These are phyloP conservation scores for Cottus gobio DNA, from an alignment of 2,113 vertebrate genomes.

Conservation along the genomic window DNA sequence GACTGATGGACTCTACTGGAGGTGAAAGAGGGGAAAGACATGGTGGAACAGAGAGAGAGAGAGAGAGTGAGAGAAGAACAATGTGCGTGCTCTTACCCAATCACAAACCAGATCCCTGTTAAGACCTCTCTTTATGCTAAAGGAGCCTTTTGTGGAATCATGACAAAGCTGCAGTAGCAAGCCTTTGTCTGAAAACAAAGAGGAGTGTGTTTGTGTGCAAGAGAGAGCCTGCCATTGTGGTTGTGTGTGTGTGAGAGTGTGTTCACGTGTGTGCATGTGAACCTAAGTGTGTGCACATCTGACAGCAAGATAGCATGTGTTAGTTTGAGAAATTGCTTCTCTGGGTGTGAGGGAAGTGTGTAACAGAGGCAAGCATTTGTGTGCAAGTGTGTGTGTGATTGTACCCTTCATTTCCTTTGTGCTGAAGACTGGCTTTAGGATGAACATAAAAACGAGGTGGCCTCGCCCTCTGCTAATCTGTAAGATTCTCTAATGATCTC, in stretches of 20 bases:
- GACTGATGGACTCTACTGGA: conserved; percentile 46
- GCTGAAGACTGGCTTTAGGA: conserved; percentile 24
- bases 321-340: conserved; percentile 54
- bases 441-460: conserved; percentile 14
- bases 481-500: conserved; percentile 51
- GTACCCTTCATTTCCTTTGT: conserved; percentile 49
- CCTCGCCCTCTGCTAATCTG: conserved; percentile 57
- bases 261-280: conserved; percentile 9
- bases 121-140: conserved; percentile 66
- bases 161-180: conserved; percentile 73
- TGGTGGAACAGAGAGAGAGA: conserved; percentile 2
- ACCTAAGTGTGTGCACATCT: conserved; percentile 13
- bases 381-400: conserved; percentile 11
- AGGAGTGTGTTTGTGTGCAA: conserved; percentile 60
- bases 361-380: conserved; percentile 28
- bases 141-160: conserved; percentile 76
- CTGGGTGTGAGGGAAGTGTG: conserved; percentile 39
- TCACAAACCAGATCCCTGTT: conserved; percentile 64
- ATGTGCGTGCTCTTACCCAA: conserved; percentile 68
- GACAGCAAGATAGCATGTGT: conserved; percentile 36
- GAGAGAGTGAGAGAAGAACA: conserved; percentile 39
- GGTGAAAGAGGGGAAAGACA: conserved; percentile 26
- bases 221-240: conserved; percentile 48
- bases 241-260: conserved; percentile 7
- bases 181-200: conserved; percentile 79